These are phyloP conservation scores for Sandelia bainsii DNA, from an alignment of 2,797 vertebrate species.

Conservation along the genomic window DNA sequence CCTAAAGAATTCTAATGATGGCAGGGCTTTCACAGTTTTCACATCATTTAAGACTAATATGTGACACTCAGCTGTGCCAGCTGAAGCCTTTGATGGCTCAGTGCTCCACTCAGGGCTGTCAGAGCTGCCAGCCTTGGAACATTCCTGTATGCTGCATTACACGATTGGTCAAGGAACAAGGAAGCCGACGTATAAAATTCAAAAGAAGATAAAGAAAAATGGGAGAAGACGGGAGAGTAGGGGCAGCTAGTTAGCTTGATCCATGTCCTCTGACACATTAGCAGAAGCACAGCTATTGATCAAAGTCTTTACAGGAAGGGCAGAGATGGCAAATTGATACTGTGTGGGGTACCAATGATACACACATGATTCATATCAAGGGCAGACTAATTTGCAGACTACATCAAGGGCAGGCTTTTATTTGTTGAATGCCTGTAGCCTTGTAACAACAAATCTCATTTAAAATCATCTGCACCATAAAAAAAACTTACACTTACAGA, in stretches of 20 bases:
- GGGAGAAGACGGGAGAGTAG: slow-evolving; percentile 33
- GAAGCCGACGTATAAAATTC: slow-evolving; percentile 65
- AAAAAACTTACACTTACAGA: slow-evolving; percentile 16
- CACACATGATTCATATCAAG: slow-evolving; percentile 47
- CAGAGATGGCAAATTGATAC: slow-evolving; percentile 52
- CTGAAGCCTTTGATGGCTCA: slow-evolving; percentile 80
- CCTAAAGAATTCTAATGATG: slow-evolving; percentile 76
- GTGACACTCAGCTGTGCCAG: slow-evolving; percentile 77
- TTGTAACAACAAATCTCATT: slow-evolving; percentile 39
- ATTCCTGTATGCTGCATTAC: slow-evolving; percentile 65
- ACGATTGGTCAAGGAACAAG: slow-evolving; percentile 77
- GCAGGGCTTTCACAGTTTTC: slow-evolving; percentile 79
- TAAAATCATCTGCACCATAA: slow-evolving; percentile 20
- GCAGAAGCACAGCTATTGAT: slow-evolving; percentile 49
- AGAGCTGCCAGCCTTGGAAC: slow-evolving; percentile 74
- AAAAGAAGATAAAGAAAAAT: slow-evolving; percentile 50
- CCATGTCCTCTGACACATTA: slow-evolving; percentile 63
- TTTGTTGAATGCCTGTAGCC: slow-evolving; percentile 35
- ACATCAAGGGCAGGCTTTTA: slow-evolving; percentile 34
- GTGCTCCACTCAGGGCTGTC: slow-evolving; percentile 69
- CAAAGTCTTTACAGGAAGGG: slow-evolving; percentile 50
- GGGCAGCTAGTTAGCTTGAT: slow-evolving; percentile 55
- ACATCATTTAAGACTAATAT: slow-evolving; percentile 82
- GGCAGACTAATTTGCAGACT: slow-evolving; percentile 22
- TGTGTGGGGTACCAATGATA: slow-evolving; percentile 39